Base-by-base conservation (phyloP, 2,797 vertebrate genomes). In the Malacoctenus gilli region DNA sequence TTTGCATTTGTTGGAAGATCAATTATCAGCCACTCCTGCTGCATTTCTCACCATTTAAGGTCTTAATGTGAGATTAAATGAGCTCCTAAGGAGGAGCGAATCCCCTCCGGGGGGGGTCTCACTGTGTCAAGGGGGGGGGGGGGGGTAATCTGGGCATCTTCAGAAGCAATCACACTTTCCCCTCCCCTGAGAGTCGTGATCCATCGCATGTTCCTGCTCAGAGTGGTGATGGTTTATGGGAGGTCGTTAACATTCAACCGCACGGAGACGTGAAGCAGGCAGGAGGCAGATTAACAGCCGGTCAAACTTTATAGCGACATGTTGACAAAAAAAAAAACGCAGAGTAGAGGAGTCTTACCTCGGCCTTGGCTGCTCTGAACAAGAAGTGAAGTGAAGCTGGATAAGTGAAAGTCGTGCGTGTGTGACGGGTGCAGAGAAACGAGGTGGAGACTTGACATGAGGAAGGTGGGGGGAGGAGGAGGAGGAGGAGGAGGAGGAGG, bases 361-460 rank as follows among this genome's bases (percentile, higher is more conserved):
- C 25, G 15, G 47, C 43, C 44, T 66, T 4, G 20, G 64, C 34
- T 44, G 32, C 14, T 52, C 9, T 10, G 32, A 59, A 67, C 30
- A n/a, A 50, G 62, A 53, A 46, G 67, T 48, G 32, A 62, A 44
- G 8, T 32, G 30, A 59, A 52, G 60, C 32, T 49, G 31, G 75
- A 62, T 72, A 78, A 83, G 81, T 71, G 76, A 77, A 78, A 69
- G 78, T 59, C 72, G n/a, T 74, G 54, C 39, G 56, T 63, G 59
- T 32, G 53, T 59, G 52, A 16, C 46, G 4, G 16, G 3, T 46
- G 49, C 60, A 19, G 46, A 46, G 62, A 66, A 78, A 52, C 9
- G 22, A 84, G 82, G 83, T 82, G 83, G 83, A 83, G 86, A 83
- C 78, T 79, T 72, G 28, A 73, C 63, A 47, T 40, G 23, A 32